phyloP scores from a whole-genome alignment of 1,140 invertebrate genomes.

The Musca domestica region DNA sequence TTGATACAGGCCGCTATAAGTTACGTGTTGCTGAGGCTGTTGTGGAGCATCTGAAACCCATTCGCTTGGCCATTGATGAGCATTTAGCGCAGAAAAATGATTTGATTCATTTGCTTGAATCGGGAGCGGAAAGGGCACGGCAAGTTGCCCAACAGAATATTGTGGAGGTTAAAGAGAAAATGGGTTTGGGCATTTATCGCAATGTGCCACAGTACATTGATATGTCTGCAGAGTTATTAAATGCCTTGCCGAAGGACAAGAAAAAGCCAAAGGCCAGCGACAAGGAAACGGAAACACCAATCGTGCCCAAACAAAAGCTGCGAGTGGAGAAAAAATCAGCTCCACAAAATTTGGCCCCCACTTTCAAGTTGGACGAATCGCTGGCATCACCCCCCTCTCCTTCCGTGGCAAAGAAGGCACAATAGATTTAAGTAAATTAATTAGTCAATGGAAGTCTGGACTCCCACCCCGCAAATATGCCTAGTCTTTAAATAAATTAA shows the following conservation, averaged over 20 bases:
- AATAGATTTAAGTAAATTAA: neutral
- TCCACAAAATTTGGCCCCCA: neutral
- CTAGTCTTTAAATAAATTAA: too few relatives aligned
- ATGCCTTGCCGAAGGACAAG: neutral
- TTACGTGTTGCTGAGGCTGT: constrained; percentile 71
- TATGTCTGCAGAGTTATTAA: neutral
- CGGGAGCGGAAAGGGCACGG: constrained; percentile 69
- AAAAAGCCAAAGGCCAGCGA: neutral
- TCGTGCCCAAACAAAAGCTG: constrained; percentile 24
- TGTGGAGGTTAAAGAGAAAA: constrained; percentile 65
- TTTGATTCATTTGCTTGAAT: constrained; percentile 66
- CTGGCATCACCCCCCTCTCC: neutral
- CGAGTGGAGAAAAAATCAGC: constrained; percentile 1
- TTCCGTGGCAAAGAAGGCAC: neutral
- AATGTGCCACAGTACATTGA: constrained; percentile 11
- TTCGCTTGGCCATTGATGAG: constrained; percentile 62
- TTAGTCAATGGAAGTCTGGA: too few relatives aligned
- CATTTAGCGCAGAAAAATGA: constrained; percentile 64
- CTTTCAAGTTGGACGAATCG: neutral
- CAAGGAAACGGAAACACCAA: neutral
- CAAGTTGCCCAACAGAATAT: constrained; percentile 68
- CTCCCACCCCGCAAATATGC: too few relatives aligned
- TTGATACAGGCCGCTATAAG: constrained; percentile 84
- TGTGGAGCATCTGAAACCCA: constrained; percentile 70
- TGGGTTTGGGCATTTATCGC: constrained; percentile 57